Evolutionary conservation across 2,797 vertebrate species (phyloP).

Genomic region (Podargus strigoides): DNA sequence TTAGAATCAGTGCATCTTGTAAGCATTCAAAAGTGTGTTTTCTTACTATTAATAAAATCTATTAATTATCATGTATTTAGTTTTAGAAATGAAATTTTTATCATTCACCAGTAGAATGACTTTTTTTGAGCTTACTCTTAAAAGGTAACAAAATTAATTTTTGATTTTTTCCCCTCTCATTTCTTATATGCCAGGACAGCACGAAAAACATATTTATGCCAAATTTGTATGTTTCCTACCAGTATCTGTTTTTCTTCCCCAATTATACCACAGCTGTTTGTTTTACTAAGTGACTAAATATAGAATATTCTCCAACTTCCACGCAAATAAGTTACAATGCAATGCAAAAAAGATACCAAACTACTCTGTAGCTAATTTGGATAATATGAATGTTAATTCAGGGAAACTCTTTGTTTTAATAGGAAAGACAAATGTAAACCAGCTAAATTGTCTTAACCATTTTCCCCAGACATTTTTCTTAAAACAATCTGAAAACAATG

Average conservation of each 20-base stretch:
- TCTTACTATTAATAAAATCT: slow-evolving; percentile 21
- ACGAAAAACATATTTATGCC: not conserved
- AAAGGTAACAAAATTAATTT: slow-evolving; percentile 69
- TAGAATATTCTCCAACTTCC: slow-evolving; percentile 56
- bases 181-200: slow-evolving; percentile 1
- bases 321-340: slow-evolving; percentile 41
- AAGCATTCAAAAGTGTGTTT: slow-evolving; percentile 14
- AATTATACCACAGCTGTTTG: slow-evolving; percentile 59
- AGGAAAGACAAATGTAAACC: slow-evolving; percentile 62
- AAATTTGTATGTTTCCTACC: slow-evolving; percentile 33
- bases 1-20: not conserved
- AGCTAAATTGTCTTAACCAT: slow-evolving; percentile 48
- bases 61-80: not conserved
- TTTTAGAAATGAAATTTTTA: slow-evolving; percentile 55
- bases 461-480: slow-evolving; percentile 34
- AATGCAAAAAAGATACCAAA: slow-evolving; percentile 26
- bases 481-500: slow-evolving; percentile 31
- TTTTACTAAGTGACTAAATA: slow-evolving; percentile 64
- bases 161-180: slow-evolving; percentile 14
- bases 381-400: slow-evolving; percentile 68
- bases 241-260: not conserved
- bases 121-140: slow-evolving; percentile 57
- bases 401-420: slow-evolving; percentile 62
- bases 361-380: slow-evolving; percentile 48
- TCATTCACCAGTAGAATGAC: slow-evolving; percentile 37